Conservation (phyloP, 2,113 vertebrate genomes). For the Pygoscelis antarcticus region DNA sequence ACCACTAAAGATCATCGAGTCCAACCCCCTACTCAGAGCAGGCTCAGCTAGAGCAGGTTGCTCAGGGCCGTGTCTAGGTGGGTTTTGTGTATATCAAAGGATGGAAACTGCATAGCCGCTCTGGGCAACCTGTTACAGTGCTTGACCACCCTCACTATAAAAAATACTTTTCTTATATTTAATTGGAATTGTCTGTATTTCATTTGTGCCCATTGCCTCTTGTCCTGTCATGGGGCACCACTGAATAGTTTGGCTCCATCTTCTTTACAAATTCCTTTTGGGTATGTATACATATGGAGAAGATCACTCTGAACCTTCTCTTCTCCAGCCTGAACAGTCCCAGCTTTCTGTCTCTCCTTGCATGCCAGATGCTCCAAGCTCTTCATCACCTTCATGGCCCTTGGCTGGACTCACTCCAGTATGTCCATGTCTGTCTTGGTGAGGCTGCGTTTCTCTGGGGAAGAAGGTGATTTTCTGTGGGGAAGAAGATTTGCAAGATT, state of each 20-base stretch:
- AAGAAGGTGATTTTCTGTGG: not conserved
- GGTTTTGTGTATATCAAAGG: not conserved
- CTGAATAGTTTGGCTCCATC: not conserved
- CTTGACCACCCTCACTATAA: not conserved
- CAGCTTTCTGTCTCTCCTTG: not conserved
- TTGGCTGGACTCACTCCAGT: not conserved
- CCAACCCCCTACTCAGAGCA: not conserved
- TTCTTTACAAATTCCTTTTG: not conserved
- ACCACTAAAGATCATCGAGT: not conserved
- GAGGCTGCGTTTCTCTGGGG: not conserved
- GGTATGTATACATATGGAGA: not conserved
- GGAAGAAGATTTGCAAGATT: not conserved
- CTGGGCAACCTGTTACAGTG: not conserved
- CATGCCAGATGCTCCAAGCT: not conserved
- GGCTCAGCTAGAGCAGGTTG: not conserved
- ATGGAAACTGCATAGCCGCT: not conserved
- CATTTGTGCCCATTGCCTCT: not conserved
- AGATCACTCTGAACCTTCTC: not conserved
- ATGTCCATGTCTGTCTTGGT: not conserved
- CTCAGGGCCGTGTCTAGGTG: rapidly evolving
- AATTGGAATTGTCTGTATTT: not conserved
- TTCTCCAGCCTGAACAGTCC: not conserved
- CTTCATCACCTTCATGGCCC: not conserved
- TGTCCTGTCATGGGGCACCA: not conserved
- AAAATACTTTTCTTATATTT: not conserved